Base-by-base conservation (phyloP, 2,797 vertebrate species). In the Valencia hispanica region DNA sequence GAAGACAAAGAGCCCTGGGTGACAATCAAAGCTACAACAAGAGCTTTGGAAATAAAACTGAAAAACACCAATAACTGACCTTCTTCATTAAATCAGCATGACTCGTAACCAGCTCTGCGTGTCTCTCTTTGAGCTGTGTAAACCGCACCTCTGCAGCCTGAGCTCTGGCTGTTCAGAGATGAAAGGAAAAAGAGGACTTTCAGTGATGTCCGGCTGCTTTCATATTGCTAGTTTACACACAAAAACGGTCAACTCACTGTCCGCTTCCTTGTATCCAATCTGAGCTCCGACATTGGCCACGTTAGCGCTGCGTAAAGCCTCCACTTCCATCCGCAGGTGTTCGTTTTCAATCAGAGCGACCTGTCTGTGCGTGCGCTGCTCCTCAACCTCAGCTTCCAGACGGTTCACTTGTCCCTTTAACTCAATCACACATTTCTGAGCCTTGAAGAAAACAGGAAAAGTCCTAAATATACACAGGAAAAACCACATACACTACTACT, bases 21-120 rank as follows among this genome's bases (percentile, higher is more conserved):
- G 0, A 17, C 9, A 59, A 41, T 32, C 11, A 15, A 15, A 15
- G 22, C 27, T 20, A 25, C 6, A 12, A 27, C 30, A 65, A 20
- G n/a, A 20, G 18, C 4, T 5, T 27, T 36, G 5, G 30, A 4
- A 39, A 7, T n/a, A 39, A 20, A 48, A 53, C n/a, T 1, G 7
- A 53, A 6, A 1, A 36, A 0, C 1, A 12, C 0, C 8, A 6
- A 8, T 7, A 22, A 34, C 5, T 73, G 86, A 98, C 98, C 97
- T 97, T 99, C 78, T 96, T 96, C 92, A 99, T 96, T 20, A 99
- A 92, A 74, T 97, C 97, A 0, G 98, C 98, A 0, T 99, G 98
- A 81, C 94, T 96, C 91, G 96, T 97, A 36, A 99, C 97, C 84
- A 99, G 96, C 89, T 98, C 97, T 0, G 97, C 98, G 71, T 99